phyloP scores from a whole-genome alignment of 2,113 vertebrate genomes.

The Sterrhoptilus dennistouni region DNA sequence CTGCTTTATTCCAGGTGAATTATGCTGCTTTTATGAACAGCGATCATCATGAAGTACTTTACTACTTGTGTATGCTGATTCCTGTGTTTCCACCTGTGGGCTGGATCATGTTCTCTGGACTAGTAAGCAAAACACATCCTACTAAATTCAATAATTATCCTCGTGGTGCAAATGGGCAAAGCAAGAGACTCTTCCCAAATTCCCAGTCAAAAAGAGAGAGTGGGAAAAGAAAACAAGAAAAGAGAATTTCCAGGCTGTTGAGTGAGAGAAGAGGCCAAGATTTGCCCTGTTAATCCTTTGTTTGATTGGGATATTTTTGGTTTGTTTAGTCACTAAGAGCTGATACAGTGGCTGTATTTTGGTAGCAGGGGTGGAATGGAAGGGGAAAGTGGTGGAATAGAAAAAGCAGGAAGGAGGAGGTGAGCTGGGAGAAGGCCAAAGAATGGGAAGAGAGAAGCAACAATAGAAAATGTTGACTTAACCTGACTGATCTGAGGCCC shows the following conservation, averaged over 20 bases:
- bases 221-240: background rate
- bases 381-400: background rate
- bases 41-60: accelerated
- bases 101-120: background rate
- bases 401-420: background rate
- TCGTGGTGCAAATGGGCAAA: background rate
- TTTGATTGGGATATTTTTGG: background rate
- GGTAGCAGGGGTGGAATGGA: background rate
- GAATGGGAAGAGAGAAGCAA: background rate
- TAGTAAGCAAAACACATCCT: background rate
- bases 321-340: background rate
- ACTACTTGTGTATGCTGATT: slow-evolving; percentile 57
- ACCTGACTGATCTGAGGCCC: background rate
- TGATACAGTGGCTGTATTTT: background rate
- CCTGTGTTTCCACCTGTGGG: slow-evolving; percentile 79
- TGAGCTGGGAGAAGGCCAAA: background rate
- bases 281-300: background rate
- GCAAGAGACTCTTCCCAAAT: background rate
- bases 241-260: background rate
- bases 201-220: background rate
- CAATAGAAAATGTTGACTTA: accelerated
- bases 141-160: background rate
- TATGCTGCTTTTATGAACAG: background rate
- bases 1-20: slow-evolving; percentile 8
- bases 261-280: background rate